These are phyloP conservation scores for Hyperoplus immaculatus DNA, from an alignment of 2,797 vertebrate species.

Conservation along the genomic window DNA sequence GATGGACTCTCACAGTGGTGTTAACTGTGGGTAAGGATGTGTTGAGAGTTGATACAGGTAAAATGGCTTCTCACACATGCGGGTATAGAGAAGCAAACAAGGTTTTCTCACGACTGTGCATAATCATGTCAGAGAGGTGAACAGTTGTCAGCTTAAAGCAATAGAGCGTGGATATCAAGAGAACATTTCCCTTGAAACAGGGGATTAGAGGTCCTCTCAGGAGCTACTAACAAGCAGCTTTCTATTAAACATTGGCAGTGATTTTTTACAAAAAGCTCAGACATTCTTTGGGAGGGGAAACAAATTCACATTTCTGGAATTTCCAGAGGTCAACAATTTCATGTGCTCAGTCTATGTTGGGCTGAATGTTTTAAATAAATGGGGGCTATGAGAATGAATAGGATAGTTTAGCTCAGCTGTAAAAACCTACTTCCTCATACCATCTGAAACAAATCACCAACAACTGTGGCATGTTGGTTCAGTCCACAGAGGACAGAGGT, in stretches of 20 bases:
- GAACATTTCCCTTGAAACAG: slow-evolving; percentile 71
- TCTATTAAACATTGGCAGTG: slow-evolving; percentile 62
- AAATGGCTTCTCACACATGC: not conserved
- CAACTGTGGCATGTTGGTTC: slow-evolving; percentile 7
- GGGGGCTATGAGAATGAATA: slow-evolving; percentile 33
- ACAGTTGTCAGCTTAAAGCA: slow-evolving; percentile 72
- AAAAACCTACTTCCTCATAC: slow-evolving; percentile 60
- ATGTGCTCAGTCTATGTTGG: slow-evolving; percentile 15
- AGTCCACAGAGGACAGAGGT: slow-evolving; percentile 12
- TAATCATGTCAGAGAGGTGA: slow-evolving; percentile 66
- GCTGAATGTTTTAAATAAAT: slow-evolving; percentile 29
- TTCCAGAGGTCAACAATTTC: slow-evolving; percentile 46
- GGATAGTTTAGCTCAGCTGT: slow-evolving; percentile 30
- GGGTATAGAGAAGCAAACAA: slow-evolving; percentile 14
- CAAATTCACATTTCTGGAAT: slow-evolving; percentile 51
- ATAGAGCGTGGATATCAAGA: slow-evolving; percentile 71
- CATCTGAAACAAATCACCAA: slow-evolving; percentile 44
- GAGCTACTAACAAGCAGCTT: slow-evolving; percentile 55
- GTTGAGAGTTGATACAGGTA: not conserved
- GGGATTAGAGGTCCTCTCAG: slow-evolving; percentile 66
- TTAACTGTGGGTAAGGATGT: slow-evolving; percentile 11
- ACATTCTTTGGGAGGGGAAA: slow-evolving; percentile 31
- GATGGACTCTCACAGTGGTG: slow-evolving; percentile 43
- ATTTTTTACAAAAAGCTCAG: slow-evolving; percentile 30
- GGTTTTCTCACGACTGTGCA: slow-evolving; percentile 58